Base-by-base conservation (phyloP, 2,113 vertebrate species). In the Sula dactylatra region DNA sequence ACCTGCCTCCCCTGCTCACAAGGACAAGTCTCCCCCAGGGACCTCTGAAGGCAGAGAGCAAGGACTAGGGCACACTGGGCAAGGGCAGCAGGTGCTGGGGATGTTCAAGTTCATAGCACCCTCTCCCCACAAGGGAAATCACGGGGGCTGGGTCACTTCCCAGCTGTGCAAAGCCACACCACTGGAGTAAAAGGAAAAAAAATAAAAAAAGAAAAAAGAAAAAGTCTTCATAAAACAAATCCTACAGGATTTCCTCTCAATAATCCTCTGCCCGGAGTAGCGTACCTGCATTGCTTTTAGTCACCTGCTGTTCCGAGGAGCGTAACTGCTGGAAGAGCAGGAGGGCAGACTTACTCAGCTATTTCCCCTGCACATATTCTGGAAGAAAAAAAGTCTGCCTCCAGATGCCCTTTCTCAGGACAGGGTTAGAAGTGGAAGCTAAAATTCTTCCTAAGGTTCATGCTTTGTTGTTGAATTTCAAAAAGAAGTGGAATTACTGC, bases 31-130 rank as follows among this genome's bases (percentile, higher is more conserved):
- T 83, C 0, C 19, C 22, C 45, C 24, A 38, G 11, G 38, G 55
- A 90, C 8, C 32, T 36, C 55, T 7, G 58, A 54, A 58, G 31
- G 40, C 61, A 86, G 27, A 44, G n/a, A 40, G 6, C 16, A 61
- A 21, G 34, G 36, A 21, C 42, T 21, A n/a, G 34, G 62, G 19
- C 17, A 40, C 0, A 0, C 31, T 84, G 64, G 27, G 32, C 2
- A 21, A 62, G 42, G 59, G 54, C 3, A 1, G 67, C 18, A 58
- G 78, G 26, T 1, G 0, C 36, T 26, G 34, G 32, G 31, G n/a
- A 36, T 38, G 27, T 34, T 86, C 19, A 26, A 8, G 34, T 21
- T 86, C 74, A 71, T 55, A 29, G 54, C n/a, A 27, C n/a, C 6
- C 54, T 90, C 58, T 42, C 8, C 47, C 42, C 52, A 3, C 32